Evolutionary conservation across 1,140 invertebrate genomes (phyloP).

Genomic region (Vollenhovia emeryi): DNA sequence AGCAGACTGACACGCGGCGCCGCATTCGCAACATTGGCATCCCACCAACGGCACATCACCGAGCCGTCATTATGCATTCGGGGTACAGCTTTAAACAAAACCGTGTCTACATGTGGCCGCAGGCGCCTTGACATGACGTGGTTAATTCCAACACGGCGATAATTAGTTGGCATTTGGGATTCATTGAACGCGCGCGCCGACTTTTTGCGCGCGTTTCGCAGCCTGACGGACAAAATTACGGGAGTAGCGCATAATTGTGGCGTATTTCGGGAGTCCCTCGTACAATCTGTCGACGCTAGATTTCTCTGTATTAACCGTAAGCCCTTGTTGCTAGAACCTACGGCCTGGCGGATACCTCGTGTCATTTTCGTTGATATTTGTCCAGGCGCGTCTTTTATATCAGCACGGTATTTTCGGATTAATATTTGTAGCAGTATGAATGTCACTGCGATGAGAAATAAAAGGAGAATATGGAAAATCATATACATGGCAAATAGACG

Average conservation of each 20-base stretch:
- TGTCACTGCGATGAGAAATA: background rate
- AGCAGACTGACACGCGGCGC: slow-evolving; percentile 49
- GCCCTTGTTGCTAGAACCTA: background rate
- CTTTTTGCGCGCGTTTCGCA: slow-evolving; percentile 11
- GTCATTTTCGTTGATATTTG: background rate
- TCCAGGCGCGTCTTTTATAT: background rate
- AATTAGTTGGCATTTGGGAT: slow-evolving; percentile 45
- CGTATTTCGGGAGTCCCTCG: background rate
- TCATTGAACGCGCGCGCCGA: slow-evolving; percentile 11
- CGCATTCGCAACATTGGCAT: slow-evolving; percentile 48
- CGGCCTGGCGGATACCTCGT: background rate
- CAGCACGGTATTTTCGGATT: background rate
- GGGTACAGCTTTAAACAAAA: slow-evolving; percentile 52
- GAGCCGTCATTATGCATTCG: slow-evolving; percentile 52
- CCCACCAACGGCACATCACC: slow-evolving; percentile 56
- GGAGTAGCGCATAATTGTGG: background rate
- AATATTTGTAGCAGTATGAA: background rate
- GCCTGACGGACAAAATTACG: slow-evolving; percentile 4
- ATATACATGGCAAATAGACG: background rate
- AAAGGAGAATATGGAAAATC: background rate
- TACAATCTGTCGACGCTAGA: background rate
- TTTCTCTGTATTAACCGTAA: background rate
- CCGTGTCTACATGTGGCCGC: slow-evolving; percentile 25
- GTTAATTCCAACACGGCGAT: slow-evolving; percentile 41
- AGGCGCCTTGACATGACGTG: slow-evolving; percentile 44